A percentile compares a stretch with the other conserved stretches of the same genome.
Evolutionary conservation across 2,888 invertebrate genomes (phyloP).

Genomic region (Perizoma affinitatum): DNA sequence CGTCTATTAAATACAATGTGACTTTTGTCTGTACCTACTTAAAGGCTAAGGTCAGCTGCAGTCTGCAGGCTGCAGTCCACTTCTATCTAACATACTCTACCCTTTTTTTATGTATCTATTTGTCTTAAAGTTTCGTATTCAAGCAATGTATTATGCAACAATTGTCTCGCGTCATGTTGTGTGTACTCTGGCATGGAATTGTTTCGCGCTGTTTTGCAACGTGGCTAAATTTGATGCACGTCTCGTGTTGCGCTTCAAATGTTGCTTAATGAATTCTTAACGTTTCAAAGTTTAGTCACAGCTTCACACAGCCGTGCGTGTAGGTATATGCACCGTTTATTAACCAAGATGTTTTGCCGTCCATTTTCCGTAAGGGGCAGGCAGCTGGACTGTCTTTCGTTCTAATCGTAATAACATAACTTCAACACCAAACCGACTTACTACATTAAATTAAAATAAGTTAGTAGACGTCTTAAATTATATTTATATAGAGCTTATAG

Average conservation of each 20-base stretch:
- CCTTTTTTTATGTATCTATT: constrained; percentile 30
- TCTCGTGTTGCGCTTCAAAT: too few species aligned
- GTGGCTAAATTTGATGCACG: too few species aligned
- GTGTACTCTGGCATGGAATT: too few species aligned
- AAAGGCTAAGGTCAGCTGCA: too few species aligned
- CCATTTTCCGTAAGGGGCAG: constrained; percentile 65
- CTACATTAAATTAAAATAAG: constrained; percentile 52
- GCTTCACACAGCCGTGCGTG: constrained; percentile 27
- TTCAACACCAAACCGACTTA: constrained; percentile 73
- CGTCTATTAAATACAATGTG: constrained; percentile 75
- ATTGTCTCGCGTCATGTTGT: too few species aligned
- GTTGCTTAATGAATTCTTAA: too few species aligned
- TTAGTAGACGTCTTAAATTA: constrained; percentile 69
- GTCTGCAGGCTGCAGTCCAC: too few species aligned
- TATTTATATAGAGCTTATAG: constrained; percentile 83
- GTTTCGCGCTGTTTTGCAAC: too few species aligned
- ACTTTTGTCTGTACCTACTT: constrained; percentile 57
- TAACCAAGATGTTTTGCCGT: constrained; percentile 79
- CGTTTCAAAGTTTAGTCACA: not conserved
- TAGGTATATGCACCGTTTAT: constrained; percentile 37
- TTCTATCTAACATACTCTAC: not conserved
- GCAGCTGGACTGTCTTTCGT: constrained; percentile 70
- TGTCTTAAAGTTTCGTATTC: constrained; percentile 26
- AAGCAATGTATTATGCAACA: too few species aligned
- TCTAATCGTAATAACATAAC: constrained; percentile 59